phyloP scores from a whole-genome alignment of 1,140 invertebrate species.

The Andricus grossulariae region DNA sequence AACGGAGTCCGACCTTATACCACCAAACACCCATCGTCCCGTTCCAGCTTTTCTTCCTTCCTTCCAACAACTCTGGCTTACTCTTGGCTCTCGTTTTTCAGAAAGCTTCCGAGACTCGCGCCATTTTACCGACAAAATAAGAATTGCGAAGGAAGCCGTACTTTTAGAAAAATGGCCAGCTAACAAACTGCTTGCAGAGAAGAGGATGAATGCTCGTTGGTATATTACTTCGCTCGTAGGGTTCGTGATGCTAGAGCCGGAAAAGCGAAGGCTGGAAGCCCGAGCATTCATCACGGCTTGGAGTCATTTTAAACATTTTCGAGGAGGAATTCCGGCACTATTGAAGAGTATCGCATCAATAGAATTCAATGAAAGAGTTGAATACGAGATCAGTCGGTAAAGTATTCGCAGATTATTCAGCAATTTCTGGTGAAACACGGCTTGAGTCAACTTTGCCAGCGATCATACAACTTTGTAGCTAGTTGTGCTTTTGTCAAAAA shows the following conservation, averaged over 20 bases:
- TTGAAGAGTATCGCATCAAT: no score
- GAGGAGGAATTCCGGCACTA: no score
- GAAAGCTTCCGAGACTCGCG: constrained; percentile 29
- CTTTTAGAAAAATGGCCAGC: constrained; percentile 58
- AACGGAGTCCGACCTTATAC: background rate
- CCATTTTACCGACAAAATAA: constrained; percentile 50
- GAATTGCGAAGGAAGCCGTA: constrained; percentile 49
- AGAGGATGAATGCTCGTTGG: constrained; percentile 57
- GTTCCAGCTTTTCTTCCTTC: background rate
- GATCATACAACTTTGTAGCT: no score
- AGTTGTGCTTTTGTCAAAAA: no score
- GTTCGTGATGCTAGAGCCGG: constrained; percentile 38
- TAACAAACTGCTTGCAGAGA: constrained; percentile 60
- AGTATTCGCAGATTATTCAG: rapidly evolving
- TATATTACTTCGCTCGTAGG: constrained; percentile 50
- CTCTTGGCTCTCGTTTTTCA: constrained; percentile 17
- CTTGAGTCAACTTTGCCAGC: no score
- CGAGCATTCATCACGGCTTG: no score
- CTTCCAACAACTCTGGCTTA: constrained; percentile 6
- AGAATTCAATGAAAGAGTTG: no score
- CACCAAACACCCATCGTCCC: background rate
- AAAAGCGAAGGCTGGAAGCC: background rate
- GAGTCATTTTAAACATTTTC: no score
- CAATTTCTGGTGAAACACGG: no score
- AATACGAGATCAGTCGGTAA: no score